Percentiles rank a stretch among this genome's conserved stretches.
phyloP scores from a whole-genome alignment of 2,888 invertebrate genomes.

The Acrobeloides nanus region DNA sequence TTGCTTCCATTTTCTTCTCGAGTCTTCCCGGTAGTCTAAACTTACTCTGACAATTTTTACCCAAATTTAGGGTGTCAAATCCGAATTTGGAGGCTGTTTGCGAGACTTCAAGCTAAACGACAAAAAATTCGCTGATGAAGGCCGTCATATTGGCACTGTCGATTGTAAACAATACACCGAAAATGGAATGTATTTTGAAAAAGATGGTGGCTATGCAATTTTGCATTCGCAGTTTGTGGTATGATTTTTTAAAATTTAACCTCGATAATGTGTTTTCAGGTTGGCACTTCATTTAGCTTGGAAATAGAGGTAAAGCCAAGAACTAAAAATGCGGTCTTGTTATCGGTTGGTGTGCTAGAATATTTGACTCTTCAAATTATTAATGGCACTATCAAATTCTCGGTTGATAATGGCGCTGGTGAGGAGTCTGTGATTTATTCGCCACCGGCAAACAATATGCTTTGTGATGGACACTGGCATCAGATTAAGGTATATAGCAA shows the following conservation, averaged over 20 bases:
- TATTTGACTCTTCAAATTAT: constrained; percentile 79
- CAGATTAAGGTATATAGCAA: constrained; percentile 61
- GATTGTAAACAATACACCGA: constrained; percentile 54
- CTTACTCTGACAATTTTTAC: background rate
- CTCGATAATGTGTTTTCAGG: constrained; percentile 16
- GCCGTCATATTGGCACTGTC: constrained; percentile 25
- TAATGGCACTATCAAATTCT: constrained; percentile 48
- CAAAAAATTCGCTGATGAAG: constrained; percentile 33
- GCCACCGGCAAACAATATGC: constrained; percentile 52
- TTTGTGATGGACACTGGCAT: constrained; percentile 95
- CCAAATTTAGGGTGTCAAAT: constrained; percentile 15
- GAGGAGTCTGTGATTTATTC: constrained; percentile 58
- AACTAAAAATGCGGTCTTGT: constrained; percentile 40
- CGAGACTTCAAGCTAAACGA: constrained; percentile 53
- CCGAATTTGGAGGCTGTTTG: constrained; percentile 56
- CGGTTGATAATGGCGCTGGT: constrained; percentile 64
- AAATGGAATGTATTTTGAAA: constrained; percentile 56
- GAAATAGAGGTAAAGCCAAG: constrained; percentile 50
- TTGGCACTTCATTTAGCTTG: constrained; percentile 37
- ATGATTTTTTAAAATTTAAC: constrained; percentile 3
- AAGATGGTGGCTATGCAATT: constrained; percentile 55
- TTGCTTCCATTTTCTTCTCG: constrained; percentile 22
- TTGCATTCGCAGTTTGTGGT: constrained; percentile 30
- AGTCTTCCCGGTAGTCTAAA: constrained; percentile 26
- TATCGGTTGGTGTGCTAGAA: constrained; percentile 59